Percentiles rank a stretch among this genome's conserved stretches.
Evolutionary conservation across 2,797 vertebrate genomes (phyloP).

Genomic region (Hozukius guyotensis): DNA sequence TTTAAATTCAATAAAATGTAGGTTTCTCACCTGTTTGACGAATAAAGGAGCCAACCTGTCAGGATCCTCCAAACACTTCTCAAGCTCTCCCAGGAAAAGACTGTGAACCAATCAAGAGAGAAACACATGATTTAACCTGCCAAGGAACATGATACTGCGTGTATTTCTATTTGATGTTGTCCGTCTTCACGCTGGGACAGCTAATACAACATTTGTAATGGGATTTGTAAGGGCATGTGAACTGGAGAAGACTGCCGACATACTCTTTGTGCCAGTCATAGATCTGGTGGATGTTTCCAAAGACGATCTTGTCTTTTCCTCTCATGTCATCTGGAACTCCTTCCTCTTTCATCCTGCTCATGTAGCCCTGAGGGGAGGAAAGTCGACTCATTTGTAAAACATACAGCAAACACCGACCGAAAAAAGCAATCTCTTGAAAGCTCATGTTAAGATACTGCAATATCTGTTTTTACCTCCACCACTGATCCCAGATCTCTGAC

Average conservation of each 20-base stretch:
- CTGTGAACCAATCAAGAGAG: conserved; percentile 71
- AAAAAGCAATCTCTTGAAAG: not conserved
- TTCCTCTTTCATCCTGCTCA: conserved; percentile 98
- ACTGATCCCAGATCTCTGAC: conserved; percentile 95
- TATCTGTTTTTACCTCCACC: conserved; percentile 87
- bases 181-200: not conserved
- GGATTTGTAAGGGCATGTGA: not conserved
- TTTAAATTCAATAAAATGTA: not conserved
- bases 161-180: not conserved
- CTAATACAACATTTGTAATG: not conserved
- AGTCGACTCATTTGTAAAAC: not conserved
- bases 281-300: conserved; percentile 99
- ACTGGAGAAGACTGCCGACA: not conserved
- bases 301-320: conserved; percentile 99
- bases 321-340: conserved; percentile 98
- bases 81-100: conserved; percentile 96
- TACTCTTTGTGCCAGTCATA: conserved; percentile 99
- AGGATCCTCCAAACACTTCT: conserved; percentile 98
- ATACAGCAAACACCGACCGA: not conserved
- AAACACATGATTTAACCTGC: conserved; percentile 7
- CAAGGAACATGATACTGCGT: not conserved
- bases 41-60: conserved; percentile 94
- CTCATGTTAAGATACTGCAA: not conserved
- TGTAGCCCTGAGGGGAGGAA: conserved; percentile 89
- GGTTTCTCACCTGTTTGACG: conserved; percentile 91